Percentiles rank a stretch among this genome's conserved stretches.
phyloP scores from a whole-genome alignment of 2,888 invertebrate species.

The Baccha elongata region DNA sequence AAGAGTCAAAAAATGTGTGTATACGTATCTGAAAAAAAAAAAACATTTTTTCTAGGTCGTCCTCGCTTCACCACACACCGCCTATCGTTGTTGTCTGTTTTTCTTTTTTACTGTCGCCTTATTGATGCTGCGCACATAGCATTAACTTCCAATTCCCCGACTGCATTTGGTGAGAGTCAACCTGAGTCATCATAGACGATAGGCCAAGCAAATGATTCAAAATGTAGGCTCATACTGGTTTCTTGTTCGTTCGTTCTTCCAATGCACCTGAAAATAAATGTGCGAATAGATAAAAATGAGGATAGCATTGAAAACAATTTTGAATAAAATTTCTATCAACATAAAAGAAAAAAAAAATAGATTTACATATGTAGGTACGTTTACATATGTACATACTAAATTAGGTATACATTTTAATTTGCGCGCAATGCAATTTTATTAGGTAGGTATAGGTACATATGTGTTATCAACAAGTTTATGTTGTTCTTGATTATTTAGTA shows the following conservation, averaged over 20 bases:
- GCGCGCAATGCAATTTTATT: conserved; percentile 7
- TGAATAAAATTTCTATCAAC: neutral
- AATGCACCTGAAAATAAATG: conserved; percentile 53
- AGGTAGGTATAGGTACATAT: no score
- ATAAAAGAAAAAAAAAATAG: conserved; percentile 1
- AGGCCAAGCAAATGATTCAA: conserved; percentile 3
- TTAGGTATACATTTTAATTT: conserved; percentile 3
- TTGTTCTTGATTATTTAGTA: neutral
- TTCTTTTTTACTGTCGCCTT: neutral
- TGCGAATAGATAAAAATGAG: conserved; percentile 18
- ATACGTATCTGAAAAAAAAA: conserved; percentile 46
- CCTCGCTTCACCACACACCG: conserved; percentile 28
- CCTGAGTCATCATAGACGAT: conserved; percentile 14
- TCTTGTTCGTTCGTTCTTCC: conserved; percentile 14
- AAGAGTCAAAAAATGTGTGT: conserved; percentile 47
- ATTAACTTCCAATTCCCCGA: conserved; percentile 4
- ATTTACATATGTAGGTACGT: neutral
- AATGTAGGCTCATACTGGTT: conserved; percentile 9
- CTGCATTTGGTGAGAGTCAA: conserved; percentile 14
- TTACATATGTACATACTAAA: neutral
- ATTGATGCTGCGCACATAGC: conserved; percentile 47
- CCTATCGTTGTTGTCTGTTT: conserved; percentile 20
- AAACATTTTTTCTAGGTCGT: conserved; percentile 62
- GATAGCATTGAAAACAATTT: conserved; percentile 22
- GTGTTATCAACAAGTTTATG: conserved; percentile 26